Base-by-base conservation (phyloP, 2,888 invertebrate genomes). In the Autographa pulchrina region DNA sequence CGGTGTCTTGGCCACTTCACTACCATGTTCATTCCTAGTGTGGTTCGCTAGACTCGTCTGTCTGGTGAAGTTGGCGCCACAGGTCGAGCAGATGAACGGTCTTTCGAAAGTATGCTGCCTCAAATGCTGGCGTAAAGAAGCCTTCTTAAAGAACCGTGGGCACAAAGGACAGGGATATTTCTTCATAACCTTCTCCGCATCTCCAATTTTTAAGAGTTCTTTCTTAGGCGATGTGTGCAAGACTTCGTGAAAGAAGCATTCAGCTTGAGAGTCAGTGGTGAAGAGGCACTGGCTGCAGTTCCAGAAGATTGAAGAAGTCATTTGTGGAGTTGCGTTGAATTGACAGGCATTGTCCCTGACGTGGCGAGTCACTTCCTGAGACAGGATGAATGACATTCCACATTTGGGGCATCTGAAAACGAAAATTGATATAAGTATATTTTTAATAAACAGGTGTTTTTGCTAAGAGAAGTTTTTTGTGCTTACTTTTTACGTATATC, bases 311-410 rank as follows among this genome's bases (percentile, higher is more conserved):
- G 91, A 88, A 0, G 91, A 86, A 65, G 75, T 88, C 8, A 86
- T 81, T 0, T 86, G 75, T 9, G 86, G 82, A 0, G 88, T 80
- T 32, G 79, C 70, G 59, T 89, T 86, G 75, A 96, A 96, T 52
- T 92, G 94, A 88, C 96, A 98, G 4, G 96, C 93, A 74, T 97
- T 97, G 74, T 95, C 94, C 70, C 97, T 94, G n/a, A 97, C 96
- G 87, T 98, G 98, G 14, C 96, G 96, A 0, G 97, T 96, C 14
- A 98, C 96, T 86, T 98, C 98, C 94, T 98, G 98, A 0, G 97
- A 96, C 0, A 98, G 93, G 0, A 96, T 96, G 87, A 98, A 98
- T 14, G 95, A 92, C 88, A 96, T 93, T 0, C 97, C 98, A 84
- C 98, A 98, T 81, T 96, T 96, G 0, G 97, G 96, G 87, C 98